Conservation (phyloP, 1,140 invertebrate genomes). For the Heliconius melpomene region DNA sequence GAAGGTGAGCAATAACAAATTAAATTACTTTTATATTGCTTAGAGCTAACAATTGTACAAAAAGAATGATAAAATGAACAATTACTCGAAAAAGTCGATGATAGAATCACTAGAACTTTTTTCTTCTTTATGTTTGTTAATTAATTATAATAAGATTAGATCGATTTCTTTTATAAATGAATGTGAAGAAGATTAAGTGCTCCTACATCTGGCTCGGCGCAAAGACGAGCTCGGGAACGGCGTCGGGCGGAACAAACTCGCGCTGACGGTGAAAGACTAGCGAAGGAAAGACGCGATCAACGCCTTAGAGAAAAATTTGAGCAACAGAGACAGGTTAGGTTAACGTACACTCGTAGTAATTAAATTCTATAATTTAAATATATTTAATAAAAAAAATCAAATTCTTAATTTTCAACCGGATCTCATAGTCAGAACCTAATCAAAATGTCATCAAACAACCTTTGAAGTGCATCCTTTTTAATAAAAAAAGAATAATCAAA, state of each 20-base stretch:
- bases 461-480: too few relatives aligned
- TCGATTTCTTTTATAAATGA: not conserved
- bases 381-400: not conserved
- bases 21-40: not conserved
- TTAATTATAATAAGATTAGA: not conserved
- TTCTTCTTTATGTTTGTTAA: not conserved
- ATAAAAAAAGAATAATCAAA: too few relatives aligned
- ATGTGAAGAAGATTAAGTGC: constrained; percentile 59
- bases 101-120: not conserved
- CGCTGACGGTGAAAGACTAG: constrained; percentile 60
- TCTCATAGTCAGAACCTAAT: too few relatives aligned
- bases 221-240: constrained; percentile 57
- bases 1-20: constrained; percentile 52
- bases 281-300: constrained; percentile 54
- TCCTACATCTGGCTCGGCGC: constrained; percentile 62
- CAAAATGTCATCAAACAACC: too few relatives aligned
- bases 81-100: too few relatives aligned
- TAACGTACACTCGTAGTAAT: not conserved
- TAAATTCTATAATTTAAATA: not conserved
- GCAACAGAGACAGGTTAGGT: constrained; percentile 41
- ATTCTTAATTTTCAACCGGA: too few relatives aligned
- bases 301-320: constrained; percentile 56
- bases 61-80: not conserved
- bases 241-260: constrained; percentile 57
- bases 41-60: not conserved